phyloP scores from a whole-genome alignment of 2,797 vertebrate genomes.

The Acanthornis magna region DNA sequence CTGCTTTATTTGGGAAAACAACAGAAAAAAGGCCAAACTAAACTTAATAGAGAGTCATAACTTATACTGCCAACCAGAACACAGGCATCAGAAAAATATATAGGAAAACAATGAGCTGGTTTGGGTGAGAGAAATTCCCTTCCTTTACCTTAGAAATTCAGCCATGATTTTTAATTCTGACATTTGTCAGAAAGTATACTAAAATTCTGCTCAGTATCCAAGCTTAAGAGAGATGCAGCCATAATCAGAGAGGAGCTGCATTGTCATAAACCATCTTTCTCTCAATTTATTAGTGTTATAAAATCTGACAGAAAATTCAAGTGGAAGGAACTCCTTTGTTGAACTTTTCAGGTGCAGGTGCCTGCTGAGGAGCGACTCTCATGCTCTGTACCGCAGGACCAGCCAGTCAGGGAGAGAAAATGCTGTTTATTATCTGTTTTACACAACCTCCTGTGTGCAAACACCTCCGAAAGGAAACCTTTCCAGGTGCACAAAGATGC shows the following conservation, averaged over 20 bases:
- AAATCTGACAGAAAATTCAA: background rate
- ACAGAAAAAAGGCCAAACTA: background rate
- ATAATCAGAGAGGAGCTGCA: background rate
- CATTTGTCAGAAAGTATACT: background rate
- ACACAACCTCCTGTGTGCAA: background rate
- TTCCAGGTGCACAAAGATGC: rapidly evolving
- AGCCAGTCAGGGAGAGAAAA: background rate
- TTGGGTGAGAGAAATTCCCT: background rate
- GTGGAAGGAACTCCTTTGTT: background rate
- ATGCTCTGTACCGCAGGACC: background rate
- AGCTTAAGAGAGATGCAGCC: background rate
- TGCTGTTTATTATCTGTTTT: background rate
- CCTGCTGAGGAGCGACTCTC: background rate
- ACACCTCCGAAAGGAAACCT: background rate
- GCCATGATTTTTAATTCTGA: background rate
- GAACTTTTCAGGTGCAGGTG: background rate
- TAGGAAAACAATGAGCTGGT: background rate
- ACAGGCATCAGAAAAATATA: background rate
- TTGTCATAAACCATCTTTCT: background rate
- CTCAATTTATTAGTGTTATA: background rate
- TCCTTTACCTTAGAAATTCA: background rate
- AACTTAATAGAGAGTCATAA: background rate
- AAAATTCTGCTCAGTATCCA: background rate
- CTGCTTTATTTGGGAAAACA: background rate
- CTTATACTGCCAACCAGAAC: background rate